phyloP scores from a whole-genome alignment of 1,140 invertebrate genomes.

The Zelostemma sp. region DNA sequence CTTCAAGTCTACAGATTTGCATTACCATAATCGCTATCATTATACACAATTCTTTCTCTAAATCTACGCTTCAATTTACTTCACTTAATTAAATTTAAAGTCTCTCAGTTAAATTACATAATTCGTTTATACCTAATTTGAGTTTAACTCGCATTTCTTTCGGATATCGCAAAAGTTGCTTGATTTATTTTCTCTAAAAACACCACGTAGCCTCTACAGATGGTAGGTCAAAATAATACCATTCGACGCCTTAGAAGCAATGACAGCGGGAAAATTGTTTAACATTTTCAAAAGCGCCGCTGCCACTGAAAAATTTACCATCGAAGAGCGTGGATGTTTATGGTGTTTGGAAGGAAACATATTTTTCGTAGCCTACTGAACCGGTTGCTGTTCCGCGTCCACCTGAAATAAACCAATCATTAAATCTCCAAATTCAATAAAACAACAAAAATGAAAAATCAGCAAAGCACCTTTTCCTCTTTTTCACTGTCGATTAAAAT shows the following conservation, averaged over 20 bases:
- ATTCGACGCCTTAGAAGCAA: slow-evolving; percentile 31
- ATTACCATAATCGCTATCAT: slow-evolving; percentile 31
- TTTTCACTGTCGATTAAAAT: slow-evolving; percentile 72
- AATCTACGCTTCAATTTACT: slow-evolving; percentile 38
- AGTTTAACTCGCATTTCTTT: background rate
- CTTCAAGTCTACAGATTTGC: slow-evolving; percentile 6
- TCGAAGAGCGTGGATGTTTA: slow-evolving; percentile 15
- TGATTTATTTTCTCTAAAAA: slow-evolving; percentile 17
- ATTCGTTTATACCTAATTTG: slow-evolving; percentile 13
- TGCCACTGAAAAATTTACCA: slow-evolving; percentile 27
- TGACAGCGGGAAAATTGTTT: slow-evolving; percentile 14
- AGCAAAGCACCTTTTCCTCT: slow-evolving; percentile 71
- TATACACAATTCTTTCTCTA: slow-evolving; percentile 42
- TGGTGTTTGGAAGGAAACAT: slow-evolving; percentile 23
- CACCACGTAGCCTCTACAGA: slow-evolving; percentile 29
- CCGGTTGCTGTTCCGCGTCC: slow-evolving; percentile 62
- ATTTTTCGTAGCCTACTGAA: slow-evolving; percentile 23
- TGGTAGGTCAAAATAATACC: slow-evolving; percentile 29
- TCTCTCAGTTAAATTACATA: slow-evolving; percentile 28
- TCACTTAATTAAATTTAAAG: slow-evolving; percentile 11
- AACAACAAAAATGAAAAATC: no score
- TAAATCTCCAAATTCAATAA: no score
- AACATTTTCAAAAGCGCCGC: slow-evolving; percentile 8
- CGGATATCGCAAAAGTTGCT: background rate
- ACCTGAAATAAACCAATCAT: slow-evolving; percentile 60